phyloP scores from a whole-genome alignment of 1,140 invertebrate genomes.

The Drosophila littoralis region DNA sequence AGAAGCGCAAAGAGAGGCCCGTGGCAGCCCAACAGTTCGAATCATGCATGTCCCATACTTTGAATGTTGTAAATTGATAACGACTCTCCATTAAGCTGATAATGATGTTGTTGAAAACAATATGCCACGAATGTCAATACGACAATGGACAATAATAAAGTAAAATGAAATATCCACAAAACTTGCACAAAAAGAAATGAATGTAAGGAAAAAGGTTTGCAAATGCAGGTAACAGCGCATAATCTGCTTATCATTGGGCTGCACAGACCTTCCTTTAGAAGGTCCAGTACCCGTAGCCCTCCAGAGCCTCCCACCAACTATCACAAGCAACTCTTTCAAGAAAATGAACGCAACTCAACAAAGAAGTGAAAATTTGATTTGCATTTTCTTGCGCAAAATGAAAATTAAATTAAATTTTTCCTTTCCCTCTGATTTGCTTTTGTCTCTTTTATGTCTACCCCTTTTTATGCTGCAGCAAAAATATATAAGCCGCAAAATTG shows the following conservation, averaged over 20 bases:
- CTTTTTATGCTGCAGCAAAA: neutral
- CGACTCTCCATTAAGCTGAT: constrained; percentile 10
- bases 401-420: constrained; percentile 60
- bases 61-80: constrained; percentile 14
- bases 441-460: neutral
- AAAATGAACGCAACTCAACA: constrained; percentile 60
- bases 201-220: constrained; percentile 33
- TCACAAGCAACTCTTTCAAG: constrained; percentile 21
- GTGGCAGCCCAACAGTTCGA: neutral
- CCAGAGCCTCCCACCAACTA: neutral
- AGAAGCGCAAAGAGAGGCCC: neutral
- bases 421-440: constrained; percentile 1
- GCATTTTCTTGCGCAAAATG: constrained; percentile 50
- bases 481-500: constrained; percentile 12
- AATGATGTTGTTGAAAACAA: constrained; percentile 49
- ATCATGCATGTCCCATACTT: neutral
- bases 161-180: constrained; percentile 37
- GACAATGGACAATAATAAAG: constrained; percentile 29
- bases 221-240: constrained; percentile 54
- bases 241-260: constrained; percentile 73
- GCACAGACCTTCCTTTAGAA: constrained; percentile 17
- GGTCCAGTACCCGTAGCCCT: neutral
- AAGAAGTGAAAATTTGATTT: constrained; percentile 72
- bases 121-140: constrained; percentile 66
- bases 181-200: constrained; percentile 25